Evolutionary conservation across 2,888 invertebrate species (phyloP).

Genomic region (Cephus pygmeus): DNA sequence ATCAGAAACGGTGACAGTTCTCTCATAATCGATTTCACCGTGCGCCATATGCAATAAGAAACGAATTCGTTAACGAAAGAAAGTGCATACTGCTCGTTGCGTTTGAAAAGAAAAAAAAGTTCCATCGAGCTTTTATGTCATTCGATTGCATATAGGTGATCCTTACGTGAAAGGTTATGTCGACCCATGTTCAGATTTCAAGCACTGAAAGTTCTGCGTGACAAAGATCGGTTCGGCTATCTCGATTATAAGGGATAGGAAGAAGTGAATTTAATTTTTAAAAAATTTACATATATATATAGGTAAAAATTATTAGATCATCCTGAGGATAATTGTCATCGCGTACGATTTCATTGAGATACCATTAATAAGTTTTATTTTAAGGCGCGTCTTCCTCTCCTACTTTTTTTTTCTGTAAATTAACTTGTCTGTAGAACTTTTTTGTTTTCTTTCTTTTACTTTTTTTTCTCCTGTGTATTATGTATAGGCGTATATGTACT

Average conservation of each 20-base stretch:
- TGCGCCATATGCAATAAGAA: not conserved
- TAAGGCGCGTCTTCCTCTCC: not conserved
- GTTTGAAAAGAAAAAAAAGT: not conserved
- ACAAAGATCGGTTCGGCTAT: not conserved
- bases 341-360: not conserved
- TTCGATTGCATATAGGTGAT: not conserved
- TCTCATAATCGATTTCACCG: not conserved
- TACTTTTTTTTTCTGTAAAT: not conserved
- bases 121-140: not conserved
- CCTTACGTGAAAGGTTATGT: not conserved
- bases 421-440: not conserved
- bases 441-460: not conserved
- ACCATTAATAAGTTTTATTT: not conserved
- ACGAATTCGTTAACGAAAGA: not conserved
- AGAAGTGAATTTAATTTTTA: not conserved
- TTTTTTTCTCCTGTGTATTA: not conserved
- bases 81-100: not conserved
- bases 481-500: not conserved
- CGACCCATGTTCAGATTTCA: not conserved
- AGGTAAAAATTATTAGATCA: not conserved
- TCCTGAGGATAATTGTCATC: not conserved
- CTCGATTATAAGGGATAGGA: not conserved
- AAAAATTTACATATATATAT: not conserved
- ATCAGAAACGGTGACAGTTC: not conserved
- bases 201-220: not conserved